These are phyloP conservation scores for Oreochromis aureus DNA, from an alignment of 2,113 vertebrate genomes.

Conservation along the genomic window DNA sequence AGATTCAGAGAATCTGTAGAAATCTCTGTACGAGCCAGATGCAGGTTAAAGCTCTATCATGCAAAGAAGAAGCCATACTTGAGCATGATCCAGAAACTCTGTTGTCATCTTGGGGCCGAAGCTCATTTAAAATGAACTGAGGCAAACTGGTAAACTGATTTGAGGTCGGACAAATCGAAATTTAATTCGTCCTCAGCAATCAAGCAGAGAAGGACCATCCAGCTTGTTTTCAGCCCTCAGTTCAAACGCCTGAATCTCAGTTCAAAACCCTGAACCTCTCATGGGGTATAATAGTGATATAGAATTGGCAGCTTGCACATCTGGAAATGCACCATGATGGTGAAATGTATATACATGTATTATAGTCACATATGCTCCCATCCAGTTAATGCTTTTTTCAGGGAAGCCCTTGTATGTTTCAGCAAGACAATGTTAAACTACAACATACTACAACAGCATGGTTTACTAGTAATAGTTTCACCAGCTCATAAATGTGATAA, in stretches of 20 bases:
- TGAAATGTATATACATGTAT: neutral
- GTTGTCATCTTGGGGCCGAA: rapidly evolving
- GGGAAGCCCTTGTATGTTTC: neutral
- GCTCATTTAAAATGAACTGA: neutral
- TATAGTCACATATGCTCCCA: neutral
- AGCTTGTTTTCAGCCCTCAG: neutral
- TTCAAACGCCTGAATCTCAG: neutral
- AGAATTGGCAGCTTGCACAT: neutral
- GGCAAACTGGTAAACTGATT: neutral
- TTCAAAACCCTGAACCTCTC: neutral
- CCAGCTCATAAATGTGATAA: neutral
- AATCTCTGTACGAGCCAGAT: neutral
- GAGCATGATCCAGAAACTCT: neutral
- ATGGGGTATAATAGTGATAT: neutral
- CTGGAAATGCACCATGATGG: neutral
- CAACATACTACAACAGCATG: neutral
- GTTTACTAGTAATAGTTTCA: neutral
- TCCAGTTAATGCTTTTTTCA: neutral
- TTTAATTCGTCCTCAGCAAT: neutral
- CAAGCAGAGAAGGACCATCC: neutral
- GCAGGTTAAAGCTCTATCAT: neutral
- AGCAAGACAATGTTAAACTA: neutral
- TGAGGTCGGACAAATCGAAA: neutral
- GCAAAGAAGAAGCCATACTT: neutral
- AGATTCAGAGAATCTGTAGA: neutral